Evolutionary conservation across 1,140 invertebrate species (phyloP).

Genomic region (Euura saliciscinereae): DNA sequence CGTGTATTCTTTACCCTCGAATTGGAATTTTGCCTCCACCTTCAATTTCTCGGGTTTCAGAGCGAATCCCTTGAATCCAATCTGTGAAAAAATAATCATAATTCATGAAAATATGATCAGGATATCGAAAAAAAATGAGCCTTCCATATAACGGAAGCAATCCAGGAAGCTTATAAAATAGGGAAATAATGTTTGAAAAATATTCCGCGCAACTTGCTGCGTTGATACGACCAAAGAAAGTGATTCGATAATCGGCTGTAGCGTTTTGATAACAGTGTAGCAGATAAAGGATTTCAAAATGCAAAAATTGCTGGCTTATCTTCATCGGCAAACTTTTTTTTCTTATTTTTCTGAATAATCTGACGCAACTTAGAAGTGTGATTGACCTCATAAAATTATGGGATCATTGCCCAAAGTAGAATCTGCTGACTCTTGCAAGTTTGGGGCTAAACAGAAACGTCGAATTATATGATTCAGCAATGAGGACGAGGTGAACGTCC

Average conservation of each 20-base stretch:
- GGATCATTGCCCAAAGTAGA: neutral
- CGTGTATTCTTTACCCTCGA: constrained; percentile 81
- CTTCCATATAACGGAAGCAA: too few species aligned
- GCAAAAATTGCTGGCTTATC: too few species aligned
- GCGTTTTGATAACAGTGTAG: too few species aligned
- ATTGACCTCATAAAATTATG: neutral
- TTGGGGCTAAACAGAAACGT: neutral
- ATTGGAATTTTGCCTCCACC: constrained; percentile 76
- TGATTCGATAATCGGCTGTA: too few species aligned
- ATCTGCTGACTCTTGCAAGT: neutral
- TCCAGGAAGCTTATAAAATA: neutral
- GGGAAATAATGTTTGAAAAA: neutral
- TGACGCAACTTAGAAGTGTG: neutral
- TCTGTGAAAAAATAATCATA: constrained; percentile 60
- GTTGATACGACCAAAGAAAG: too few species aligned
- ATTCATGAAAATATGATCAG: constrained; percentile 6
- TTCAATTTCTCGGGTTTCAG: constrained; percentile 72
- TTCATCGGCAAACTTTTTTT: neutral
- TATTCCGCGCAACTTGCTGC: neutral
- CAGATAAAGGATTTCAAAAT: too few species aligned
- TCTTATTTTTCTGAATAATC: neutral
- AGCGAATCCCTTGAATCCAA: constrained; percentile 96
- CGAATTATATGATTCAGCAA: neutral
- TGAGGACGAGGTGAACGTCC: neutral
- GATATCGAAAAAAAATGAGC: neutral